These are phyloP conservation scores for Euleptes europaea DNA, from an alignment of 2,113 vertebrate genomes.

Conservation along the genomic window DNA sequence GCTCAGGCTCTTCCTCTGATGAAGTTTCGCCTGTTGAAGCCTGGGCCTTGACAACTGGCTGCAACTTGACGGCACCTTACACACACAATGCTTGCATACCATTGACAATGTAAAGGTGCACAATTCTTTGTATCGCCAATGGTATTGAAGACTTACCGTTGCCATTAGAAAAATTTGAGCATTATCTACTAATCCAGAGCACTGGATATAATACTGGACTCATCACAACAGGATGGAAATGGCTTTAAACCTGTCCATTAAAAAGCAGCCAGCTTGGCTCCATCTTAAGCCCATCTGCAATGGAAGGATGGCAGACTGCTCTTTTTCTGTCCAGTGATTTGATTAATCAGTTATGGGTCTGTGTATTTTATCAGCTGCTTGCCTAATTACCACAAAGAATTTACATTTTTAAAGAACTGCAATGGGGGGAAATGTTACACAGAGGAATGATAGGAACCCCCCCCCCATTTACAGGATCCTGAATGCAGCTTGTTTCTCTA, in stretches of 20 bases:
- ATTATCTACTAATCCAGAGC: background rate
- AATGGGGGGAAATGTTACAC: background rate
- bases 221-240: constrained; percentile 10
- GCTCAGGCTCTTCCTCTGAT: too few relatives aligned
- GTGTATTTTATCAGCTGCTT: constrained; percentile 30
- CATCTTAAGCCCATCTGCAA: background rate
- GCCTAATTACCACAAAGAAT: background rate
- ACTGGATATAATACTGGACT: background rate
- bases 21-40: too few relatives aligned
- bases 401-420: background rate
- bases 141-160: background rate
- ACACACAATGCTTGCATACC: background rate
- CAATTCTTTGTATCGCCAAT: too few relatives aligned
- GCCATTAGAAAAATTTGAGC: background rate
- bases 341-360: background rate
- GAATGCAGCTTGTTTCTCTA: background rate
- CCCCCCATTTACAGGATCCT: background rate
- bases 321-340: constrained; percentile 15
- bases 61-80: too few relatives aligned
- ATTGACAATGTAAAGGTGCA: background rate
- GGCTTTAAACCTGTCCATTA: constrained; percentile 1
- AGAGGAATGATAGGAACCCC: background rate
- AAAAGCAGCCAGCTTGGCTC: background rate
- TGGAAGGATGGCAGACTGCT: background rate
- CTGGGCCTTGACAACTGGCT: too few relatives aligned